Conservation (phyloP, 2,888 invertebrate species). For the Chelonus formosanus region DNA sequence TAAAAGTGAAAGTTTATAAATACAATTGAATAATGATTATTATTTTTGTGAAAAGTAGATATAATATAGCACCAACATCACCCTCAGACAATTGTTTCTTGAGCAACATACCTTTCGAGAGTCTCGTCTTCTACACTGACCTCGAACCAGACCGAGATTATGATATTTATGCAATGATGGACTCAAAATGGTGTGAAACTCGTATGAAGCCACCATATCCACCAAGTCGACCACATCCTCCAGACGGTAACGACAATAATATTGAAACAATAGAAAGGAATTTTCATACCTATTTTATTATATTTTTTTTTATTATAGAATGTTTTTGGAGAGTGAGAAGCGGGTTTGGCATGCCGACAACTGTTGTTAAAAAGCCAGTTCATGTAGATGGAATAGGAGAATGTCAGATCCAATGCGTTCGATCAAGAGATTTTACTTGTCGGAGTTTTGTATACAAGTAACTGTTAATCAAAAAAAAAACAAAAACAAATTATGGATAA, state of each 20-base stretch:
- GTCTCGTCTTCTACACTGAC: slow-evolving; percentile 78
- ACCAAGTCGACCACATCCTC: slow-evolving; percentile 36
- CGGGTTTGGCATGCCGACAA: slow-evolving; percentile 73
- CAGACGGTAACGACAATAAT: slow-evolving; percentile 45
- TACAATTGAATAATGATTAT: slow-evolving; percentile 11
- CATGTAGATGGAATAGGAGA: slow-evolving; percentile 76
- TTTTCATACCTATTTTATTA: background rate
- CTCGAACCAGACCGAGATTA: slow-evolving; percentile 78
- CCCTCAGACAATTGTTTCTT: slow-evolving; percentile 81
- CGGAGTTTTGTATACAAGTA: slow-evolving; percentile 82
- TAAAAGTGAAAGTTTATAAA: background rate
- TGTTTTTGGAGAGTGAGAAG: slow-evolving; percentile 86
- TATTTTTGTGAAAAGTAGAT: slow-evolving; percentile 50
- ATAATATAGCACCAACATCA: slow-evolving; percentile 66
- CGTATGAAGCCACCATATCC: slow-evolving; percentile 33
- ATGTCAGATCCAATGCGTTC: slow-evolving; percentile 81
- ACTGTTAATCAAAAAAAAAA: slow-evolving; percentile 13
- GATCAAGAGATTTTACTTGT: slow-evolving; percentile 79
- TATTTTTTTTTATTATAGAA: slow-evolving; percentile 66
- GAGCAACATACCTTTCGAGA: slow-evolving; percentile 76
- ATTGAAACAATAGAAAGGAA: slow-evolving; percentile 2
- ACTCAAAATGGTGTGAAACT: slow-evolving; percentile 66
- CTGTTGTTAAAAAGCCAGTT: slow-evolving; percentile 73
- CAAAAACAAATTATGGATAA: no score
- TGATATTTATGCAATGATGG: slow-evolving; percentile 81